These are phyloP conservation scores for Pholis gunnellus DNA, from an alignment of 2,113 vertebrate genomes.

Conservation along the genomic window DNA sequence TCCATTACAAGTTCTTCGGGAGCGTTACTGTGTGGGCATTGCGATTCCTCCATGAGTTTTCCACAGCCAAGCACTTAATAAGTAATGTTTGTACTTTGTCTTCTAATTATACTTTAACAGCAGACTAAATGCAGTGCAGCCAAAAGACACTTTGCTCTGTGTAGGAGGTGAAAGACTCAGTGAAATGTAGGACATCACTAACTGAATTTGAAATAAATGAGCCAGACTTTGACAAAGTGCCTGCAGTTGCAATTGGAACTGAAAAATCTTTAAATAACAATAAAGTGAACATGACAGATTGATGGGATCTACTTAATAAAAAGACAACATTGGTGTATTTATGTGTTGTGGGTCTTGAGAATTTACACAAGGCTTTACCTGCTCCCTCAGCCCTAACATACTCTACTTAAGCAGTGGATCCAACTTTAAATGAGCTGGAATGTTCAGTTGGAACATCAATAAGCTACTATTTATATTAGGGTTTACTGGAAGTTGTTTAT, in stretches of 20 bases:
- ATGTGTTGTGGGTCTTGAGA: neutral
- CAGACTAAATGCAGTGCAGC: conserved; percentile 6
- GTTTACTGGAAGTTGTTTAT: conserved; percentile 43
- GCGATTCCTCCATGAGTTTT: conserved; percentile 6
- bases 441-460: conserved; percentile 9
- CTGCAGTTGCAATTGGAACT: neutral
- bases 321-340: neutral
- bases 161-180: conserved; percentile 35
- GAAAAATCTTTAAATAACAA: conserved; percentile 19
- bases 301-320: neutral
- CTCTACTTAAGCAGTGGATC: neutral
- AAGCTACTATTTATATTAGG: conserved; percentile 27
- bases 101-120: conserved; percentile 22
- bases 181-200: conserved; percentile 21
- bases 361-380: neutral
- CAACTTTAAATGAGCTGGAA: conserved; percentile 46
- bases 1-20: conserved; percentile 5
- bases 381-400: neutral
- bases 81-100: conserved; percentile 20
- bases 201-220: conserved; percentile 20
- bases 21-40: neutral
- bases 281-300: conserved; percentile 21
- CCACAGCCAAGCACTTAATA: neutral
- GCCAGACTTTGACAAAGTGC: conserved; percentile 11
- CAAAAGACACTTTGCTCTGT: conserved; percentile 21